Percentiles rank a stretch among this genome's conserved stretches.
These are phyloP conservation scores for Pantherophis vulpinus DNA, from an alignment of 2,797 vertebrate species.

Conservation along the genomic window DNA sequence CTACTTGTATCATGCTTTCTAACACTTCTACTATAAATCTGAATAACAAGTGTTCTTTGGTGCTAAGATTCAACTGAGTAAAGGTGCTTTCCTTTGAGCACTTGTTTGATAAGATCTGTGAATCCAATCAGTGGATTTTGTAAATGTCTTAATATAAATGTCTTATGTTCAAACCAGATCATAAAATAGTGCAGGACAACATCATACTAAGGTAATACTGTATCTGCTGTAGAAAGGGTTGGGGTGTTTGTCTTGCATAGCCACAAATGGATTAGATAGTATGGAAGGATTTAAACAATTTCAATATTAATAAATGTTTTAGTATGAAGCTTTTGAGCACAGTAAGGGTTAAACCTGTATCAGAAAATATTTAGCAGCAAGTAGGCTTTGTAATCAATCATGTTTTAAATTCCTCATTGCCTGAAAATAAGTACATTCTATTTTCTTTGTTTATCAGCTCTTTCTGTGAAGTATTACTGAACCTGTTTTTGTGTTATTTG, in stretches of 20 bases:
- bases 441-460: not conserved
- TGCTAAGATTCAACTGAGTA: not conserved
- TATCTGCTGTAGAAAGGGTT: not conserved
- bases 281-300: not conserved
- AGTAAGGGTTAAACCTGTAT: not conserved
- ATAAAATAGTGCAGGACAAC: not conserved
- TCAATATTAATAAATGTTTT: not conserved
- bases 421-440: not conserved
- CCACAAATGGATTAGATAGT: not conserved
- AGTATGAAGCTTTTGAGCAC: not conserved
- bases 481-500: not conserved
- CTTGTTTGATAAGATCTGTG: not conserved
- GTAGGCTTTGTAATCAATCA: not conserved
- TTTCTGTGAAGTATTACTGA: not conserved
- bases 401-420: not conserved
- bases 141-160: not conserved
- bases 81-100: not conserved
- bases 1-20: not conserved
- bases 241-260: not conserved
- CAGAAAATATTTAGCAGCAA: not conserved
- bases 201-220: not conserved
- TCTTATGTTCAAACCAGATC: not conserved
- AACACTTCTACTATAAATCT: not conserved
- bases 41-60: not conserved
- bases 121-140: not conserved